Evolutionary conservation across 2,888 invertebrate species (phyloP).

Genomic region (Diadegma fenestrale): DNA sequence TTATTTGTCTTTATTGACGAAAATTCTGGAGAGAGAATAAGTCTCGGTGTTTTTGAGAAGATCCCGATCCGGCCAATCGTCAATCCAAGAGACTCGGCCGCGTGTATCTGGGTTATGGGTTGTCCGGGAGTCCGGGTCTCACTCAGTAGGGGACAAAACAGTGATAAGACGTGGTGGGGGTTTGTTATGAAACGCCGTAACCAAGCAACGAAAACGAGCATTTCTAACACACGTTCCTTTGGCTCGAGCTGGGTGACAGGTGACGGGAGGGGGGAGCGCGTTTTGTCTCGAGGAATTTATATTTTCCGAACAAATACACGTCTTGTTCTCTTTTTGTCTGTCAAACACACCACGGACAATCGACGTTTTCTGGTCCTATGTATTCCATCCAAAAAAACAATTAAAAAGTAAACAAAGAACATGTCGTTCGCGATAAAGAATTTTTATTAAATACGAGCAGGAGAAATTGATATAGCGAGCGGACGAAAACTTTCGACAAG

Average conservation of each 20-base stretch:
- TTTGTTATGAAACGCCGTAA: constrained; percentile 7
- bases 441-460: background rate
- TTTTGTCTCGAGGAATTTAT: constrained; percentile 33
- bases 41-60: no score
- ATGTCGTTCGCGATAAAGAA: constrained; percentile 14
- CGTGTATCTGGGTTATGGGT: background rate
- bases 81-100: no score
- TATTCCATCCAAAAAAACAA: background rate
- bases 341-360: background rate
- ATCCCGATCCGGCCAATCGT: no score
- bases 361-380: constrained; percentile 12
- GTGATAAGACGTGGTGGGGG: background rate
- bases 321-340: background rate
- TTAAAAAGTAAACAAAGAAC: background rate
- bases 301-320: constrained; percentile 21
- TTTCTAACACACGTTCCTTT: background rate
- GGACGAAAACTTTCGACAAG: constrained; percentile 1
- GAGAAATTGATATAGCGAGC: background rate
- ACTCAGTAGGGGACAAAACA: background rate
- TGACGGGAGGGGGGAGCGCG: constrained; percentile 20
- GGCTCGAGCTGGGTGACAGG: background rate
- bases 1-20: no score
- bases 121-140: background rate
- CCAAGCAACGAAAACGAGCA: constrained; percentile 18
- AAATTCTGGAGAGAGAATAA: no score